Evolutionary conservation across 2,797 vertebrate species (phyloP).

Genomic region (Choloepus didactylus): DNA sequence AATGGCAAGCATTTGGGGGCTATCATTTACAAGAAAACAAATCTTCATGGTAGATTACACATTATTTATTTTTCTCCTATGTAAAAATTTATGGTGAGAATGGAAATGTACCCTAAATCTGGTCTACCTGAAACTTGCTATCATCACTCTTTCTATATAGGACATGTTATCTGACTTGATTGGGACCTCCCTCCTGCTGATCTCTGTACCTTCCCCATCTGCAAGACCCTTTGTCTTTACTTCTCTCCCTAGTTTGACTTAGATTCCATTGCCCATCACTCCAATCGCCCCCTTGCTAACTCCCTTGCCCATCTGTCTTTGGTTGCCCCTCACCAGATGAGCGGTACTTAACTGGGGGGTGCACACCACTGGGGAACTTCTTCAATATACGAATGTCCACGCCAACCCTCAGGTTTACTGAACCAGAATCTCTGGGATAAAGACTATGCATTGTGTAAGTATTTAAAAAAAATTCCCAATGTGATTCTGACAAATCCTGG

Average conservation of each 20-base stretch:
- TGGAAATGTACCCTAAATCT: constrained; percentile 20
- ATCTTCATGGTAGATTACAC: not conserved
- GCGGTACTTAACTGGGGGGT: not conserved
- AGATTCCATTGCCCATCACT: not conserved
- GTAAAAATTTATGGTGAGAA: constrained; percentile 15
- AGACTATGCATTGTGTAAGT: not conserved
- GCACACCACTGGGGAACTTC: not conserved
- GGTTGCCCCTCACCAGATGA: not conserved
- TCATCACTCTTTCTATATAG: not conserved
- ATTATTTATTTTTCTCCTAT: not conserved
- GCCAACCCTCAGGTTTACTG: not conserved
- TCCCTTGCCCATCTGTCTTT: not conserved
- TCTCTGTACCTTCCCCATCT: not conserved
- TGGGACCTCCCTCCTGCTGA: not conserved
- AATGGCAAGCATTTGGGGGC: constrained; percentile 8
- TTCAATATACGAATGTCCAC: not conserved
- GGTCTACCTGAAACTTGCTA: not conserved
- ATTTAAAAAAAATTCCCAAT: not conserved
- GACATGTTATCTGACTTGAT: not conserved
- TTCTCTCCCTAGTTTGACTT: not conserved
- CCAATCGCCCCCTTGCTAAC: not conserved
- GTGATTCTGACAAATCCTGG: not conserved
- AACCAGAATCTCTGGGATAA: not conserved
- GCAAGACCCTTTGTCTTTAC: not conserved
- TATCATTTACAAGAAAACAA: not conserved